These are phyloP conservation scores for Phrynocephalus vlangalii DNA, from an alignment of 2,797 vertebrate genomes.

Conservation along the genomic window DNA sequence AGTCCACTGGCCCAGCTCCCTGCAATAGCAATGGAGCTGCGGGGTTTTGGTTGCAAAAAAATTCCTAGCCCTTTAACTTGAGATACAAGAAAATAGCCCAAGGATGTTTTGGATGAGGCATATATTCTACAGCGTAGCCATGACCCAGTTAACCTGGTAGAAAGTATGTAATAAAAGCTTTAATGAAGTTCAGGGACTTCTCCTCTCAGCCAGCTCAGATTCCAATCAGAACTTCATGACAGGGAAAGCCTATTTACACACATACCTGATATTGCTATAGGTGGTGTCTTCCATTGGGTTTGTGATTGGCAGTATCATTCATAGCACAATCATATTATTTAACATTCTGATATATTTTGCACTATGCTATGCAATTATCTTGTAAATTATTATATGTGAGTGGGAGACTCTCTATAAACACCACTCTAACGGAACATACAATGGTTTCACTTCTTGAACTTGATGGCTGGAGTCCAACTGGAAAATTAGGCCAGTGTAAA, in stretches of 20 bases:
- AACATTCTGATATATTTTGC: no score
- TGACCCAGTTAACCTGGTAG: slow-evolving; percentile 21
- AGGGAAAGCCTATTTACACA: neutral
- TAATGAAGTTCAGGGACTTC: neutral
- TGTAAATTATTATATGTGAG: no score
- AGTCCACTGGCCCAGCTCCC: no score
- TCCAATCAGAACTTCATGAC: no score
- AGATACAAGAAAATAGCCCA: neutral
- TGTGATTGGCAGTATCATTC: neutral
- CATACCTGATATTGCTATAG: no score
- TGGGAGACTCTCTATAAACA: no score
- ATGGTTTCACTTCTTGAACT: no score
- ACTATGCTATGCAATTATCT: no score
- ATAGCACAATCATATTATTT: neutral
- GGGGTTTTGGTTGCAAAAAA: neutral
- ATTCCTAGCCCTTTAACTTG: neutral
- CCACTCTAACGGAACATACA: no score
- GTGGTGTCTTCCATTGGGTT: neutral
- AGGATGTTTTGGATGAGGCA: neutral
- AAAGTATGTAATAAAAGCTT: slow-evolving; percentile 20
- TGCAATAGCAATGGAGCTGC: neutral
- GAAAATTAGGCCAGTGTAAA: no score
- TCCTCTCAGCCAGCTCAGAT: neutral
- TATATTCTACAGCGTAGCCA: neutral
- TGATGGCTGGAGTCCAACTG: no score